A percentile compares a stretch with the other conserved stretches of the same genome.
Evolutionary conservation across 2,797 vertebrate genomes (phyloP).

Genomic region (Pelochelys cantorii): DNA sequence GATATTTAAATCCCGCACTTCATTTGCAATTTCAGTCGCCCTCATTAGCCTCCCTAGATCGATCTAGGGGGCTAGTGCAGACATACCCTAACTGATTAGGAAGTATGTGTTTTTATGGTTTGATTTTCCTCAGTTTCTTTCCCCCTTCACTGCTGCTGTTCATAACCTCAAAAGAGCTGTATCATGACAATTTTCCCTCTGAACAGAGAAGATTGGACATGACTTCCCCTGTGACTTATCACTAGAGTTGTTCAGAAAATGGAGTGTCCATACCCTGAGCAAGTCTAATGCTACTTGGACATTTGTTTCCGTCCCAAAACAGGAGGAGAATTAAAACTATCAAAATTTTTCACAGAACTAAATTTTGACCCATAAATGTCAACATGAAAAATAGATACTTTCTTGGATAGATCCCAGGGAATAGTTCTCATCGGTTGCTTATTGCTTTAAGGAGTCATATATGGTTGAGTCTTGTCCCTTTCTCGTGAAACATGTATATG

Average conservation of each 20-base stretch:
- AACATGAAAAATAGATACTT: neutral
- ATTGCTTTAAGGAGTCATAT: neutral
- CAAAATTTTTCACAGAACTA: neutral
- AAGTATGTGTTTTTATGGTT: neutral
- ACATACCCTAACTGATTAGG: too few relatives aligned
- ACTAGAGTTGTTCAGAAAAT: neutral
- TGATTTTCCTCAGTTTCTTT: neutral
- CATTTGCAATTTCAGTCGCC: too few relatives aligned
- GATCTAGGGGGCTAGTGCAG: too few relatives aligned
- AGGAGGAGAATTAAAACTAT: neutral
- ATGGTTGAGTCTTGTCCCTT: neutral
- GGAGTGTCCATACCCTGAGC: neutral
- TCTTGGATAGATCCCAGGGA: neutral
- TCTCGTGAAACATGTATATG: neutral
- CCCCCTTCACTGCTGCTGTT: neutral
- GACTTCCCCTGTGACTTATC: accelerated
- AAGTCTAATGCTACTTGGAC: neutral
- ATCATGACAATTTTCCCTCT: neutral
- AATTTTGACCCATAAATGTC: accelerated
- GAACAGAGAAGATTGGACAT: accelerated
- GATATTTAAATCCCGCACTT: too few relatives aligned
- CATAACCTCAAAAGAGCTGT: conserved; percentile 27
- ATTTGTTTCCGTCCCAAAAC: neutral
- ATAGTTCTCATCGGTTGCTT: neutral
- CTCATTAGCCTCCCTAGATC: too few relatives aligned